Evolutionary conservation across 1,140 invertebrate species (phyloP).

Genomic region (Hycleus phaleratus): DNA sequence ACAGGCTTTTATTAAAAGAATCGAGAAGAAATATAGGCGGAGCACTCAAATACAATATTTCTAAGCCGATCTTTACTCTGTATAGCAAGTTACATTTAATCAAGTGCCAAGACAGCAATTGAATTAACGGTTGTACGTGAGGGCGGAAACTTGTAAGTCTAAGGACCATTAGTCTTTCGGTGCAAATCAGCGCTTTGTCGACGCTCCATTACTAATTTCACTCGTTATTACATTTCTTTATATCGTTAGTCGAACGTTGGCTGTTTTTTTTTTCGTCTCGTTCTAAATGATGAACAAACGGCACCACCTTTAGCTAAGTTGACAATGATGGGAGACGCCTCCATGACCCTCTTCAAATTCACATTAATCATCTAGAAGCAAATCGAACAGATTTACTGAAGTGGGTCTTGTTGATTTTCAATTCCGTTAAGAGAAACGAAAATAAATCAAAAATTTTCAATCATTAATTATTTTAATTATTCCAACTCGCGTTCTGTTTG

Average conservation of each 20-base stretch:
- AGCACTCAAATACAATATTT: constrained; percentile 18
- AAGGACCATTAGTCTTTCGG: constrained; percentile 34
- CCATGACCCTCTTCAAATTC: background rate
- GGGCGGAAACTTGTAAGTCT: constrained; percentile 36
- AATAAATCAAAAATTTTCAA: too few relatives aligned
- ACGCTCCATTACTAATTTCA: constrained; percentile 12
- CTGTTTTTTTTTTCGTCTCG: too few relatives aligned
- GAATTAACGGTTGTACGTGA: constrained; percentile 33
- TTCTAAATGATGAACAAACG: too few relatives aligned
- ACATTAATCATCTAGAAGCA: constrained; percentile 1
- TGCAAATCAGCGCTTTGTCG: constrained; percentile 35
- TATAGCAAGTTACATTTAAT: constrained; percentile 31
- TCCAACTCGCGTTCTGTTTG: too few relatives aligned
- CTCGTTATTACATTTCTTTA: constrained; percentile 14
- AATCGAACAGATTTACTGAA: background rate
- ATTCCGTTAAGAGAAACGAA: too few relatives aligned
- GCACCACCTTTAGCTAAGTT: background rate
- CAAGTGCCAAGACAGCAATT: constrained; percentile 34
- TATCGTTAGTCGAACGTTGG: background rate
- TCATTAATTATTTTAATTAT: too few relatives aligned
- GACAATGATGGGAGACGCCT: background rate
- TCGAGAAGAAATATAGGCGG: constrained; percentile 34
- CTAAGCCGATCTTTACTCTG: background rate
- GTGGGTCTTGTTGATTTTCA: too few relatives aligned
- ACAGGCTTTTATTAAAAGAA: constrained; percentile 34